A percentile compares a stretch with the other conserved stretches of the same genome.
Conservation (phyloP, 2,888 invertebrate genomes). For the Dione juno region DNA sequence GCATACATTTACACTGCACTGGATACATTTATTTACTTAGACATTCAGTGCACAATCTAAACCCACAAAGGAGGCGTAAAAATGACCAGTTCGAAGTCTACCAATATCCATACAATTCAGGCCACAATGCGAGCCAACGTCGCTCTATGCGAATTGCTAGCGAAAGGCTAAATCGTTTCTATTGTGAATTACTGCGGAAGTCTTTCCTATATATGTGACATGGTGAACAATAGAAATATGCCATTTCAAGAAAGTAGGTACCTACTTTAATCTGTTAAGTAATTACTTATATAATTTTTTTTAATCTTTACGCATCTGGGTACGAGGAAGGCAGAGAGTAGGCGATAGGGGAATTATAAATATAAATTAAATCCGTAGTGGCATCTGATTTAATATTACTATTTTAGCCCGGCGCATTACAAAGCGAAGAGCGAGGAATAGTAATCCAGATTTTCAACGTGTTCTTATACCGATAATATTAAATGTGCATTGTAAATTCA, state of each 20-base stretch:
- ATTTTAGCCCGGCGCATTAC: too few relatives aligned
- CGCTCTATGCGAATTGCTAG: conserved; percentile 53
- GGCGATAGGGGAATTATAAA: too few relatives aligned
- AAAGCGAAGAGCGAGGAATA: too few relatives aligned
- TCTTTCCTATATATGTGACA: conserved; percentile 13
- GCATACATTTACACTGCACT: too few relatives aligned
- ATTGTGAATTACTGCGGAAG: conserved; percentile 30
- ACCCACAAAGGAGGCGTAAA: conserved; percentile 32
- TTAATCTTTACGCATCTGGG: neutral
- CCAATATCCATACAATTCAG: conserved; percentile 52
- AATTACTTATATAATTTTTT: neutral
- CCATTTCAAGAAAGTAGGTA: neutral
- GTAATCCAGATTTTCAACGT: too few relatives aligned
- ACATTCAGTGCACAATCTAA: conserved; percentile 31
- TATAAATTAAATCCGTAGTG: too few relatives aligned
- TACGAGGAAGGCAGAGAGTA: too few relatives aligned
- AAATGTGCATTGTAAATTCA: too few relatives aligned
- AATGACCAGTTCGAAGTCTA: conserved; percentile 47
- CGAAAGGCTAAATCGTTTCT: conserved; percentile 47
- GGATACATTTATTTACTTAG: conserved; percentile 1
- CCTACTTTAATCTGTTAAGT: neutral
- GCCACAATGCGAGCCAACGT: conserved; percentile 52
- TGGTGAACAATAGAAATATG: neutral
- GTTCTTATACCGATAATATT: too few relatives aligned
- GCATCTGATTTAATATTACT: too few relatives aligned